Conservation (phyloP, 2,888 invertebrate species). For the Coenonympha glycerion region DNA sequence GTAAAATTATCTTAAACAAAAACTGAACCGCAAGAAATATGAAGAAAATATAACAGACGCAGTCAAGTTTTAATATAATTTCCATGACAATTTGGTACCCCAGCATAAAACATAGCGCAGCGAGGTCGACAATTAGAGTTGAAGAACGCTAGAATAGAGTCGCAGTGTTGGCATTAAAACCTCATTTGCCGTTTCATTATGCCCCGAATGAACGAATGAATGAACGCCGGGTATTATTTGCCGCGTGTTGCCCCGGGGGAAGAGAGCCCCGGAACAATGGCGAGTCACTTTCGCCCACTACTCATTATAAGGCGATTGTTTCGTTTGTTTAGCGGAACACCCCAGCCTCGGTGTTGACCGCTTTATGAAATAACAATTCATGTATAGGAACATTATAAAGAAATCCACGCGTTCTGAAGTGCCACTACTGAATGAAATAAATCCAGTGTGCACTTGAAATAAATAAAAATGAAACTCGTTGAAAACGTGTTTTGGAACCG, state of each 20-base stretch:
- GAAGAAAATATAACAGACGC: neutral
- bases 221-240: slow-evolving; percentile 21
- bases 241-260: slow-evolving; percentile 16
- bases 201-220: slow-evolving; percentile 17
- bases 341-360: neutral
- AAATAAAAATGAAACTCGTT: too few species aligned
- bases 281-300: slow-evolving; percentile 18
- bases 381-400: too few species aligned
- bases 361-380: neutral
- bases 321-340: neutral
- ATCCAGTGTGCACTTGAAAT: too few species aligned
- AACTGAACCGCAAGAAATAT: neutral
- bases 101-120: neutral
- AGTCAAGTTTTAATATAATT: neutral
- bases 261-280: slow-evolving; percentile 22
- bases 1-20: neutral
- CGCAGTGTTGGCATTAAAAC: slow-evolving; percentile 22
- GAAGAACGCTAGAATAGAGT: slow-evolving; percentile 15
- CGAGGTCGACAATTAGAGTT: slow-evolving; percentile 16
- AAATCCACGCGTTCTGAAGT: too few species aligned
- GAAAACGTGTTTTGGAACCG: too few species aligned
- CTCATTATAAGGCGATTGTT: neutral
- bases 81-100: neutral
- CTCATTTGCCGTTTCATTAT: slow-evolving; percentile 24
- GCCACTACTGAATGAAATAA: too few species aligned